These are phyloP conservation scores for Dolichomitus sp. DNA, from an alignment of 2,888 invertebrate species.

Conservation along the genomic window DNA sequence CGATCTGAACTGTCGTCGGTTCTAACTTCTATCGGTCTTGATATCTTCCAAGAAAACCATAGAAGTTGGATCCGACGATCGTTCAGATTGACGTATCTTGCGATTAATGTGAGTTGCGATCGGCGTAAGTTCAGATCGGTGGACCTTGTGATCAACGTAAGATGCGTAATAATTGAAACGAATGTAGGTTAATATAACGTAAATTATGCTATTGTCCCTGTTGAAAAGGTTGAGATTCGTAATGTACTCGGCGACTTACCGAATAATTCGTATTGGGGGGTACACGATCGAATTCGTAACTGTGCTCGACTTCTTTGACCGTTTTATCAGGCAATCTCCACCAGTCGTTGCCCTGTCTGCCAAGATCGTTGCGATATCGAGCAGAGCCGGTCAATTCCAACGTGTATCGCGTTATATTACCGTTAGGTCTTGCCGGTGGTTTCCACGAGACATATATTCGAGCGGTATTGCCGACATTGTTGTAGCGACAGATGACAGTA, in stretches of 20 bases:
- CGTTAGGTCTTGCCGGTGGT: slow-evolving; percentile 91
- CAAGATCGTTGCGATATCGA: slow-evolving; percentile 86
- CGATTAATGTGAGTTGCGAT: too few relatives aligned
- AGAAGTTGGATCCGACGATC: too few relatives aligned
- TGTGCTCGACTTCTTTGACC: slow-evolving; percentile 86
- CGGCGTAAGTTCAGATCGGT: too few relatives aligned
- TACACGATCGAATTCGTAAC: slow-evolving; percentile 90
- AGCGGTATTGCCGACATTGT: slow-evolving; percentile 88
- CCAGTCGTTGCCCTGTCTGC: slow-evolving; percentile 86
- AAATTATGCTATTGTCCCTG: too few relatives aligned
- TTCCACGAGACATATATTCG: slow-evolving; percentile 92
- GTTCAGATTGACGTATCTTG: too few relatives aligned
- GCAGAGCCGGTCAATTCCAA: slow-evolving; percentile 88
- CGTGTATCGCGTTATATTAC: slow-evolving; percentile 92
- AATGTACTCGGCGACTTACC: slow-evolving; percentile 85
- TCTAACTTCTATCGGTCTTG: too few relatives aligned
- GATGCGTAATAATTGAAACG: too few relatives aligned
- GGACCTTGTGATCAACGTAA: too few relatives aligned
- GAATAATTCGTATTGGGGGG: slow-evolving; percentile 95
- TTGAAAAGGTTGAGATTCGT: background rate
- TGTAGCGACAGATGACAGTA: slow-evolving; percentile 89
- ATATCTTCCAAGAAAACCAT: too few relatives aligned
- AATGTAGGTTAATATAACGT: too few relatives aligned
- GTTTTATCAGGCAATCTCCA: slow-evolving; percentile 89
- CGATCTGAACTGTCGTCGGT: too few relatives aligned